Evolutionary conservation across 2,797 vertebrate species (phyloP), one percentile per base, ranked within the genome.

Genomic region (Acanthornis magna): DNA sequence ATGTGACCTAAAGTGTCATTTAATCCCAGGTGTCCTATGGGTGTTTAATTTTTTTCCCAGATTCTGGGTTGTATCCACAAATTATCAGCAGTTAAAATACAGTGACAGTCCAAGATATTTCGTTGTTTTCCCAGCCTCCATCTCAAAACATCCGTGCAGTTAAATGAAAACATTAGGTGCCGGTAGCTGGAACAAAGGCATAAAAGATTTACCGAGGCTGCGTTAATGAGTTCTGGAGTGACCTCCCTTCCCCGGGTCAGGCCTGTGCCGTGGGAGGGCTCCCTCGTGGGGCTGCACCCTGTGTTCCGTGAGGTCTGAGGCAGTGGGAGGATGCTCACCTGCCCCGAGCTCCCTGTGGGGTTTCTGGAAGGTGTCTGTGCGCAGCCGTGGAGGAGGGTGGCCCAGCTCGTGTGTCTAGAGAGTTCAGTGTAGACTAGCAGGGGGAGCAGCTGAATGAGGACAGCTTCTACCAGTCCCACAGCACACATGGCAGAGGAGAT

Each of bases 301-400:
- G 8, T 5, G 2, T 55, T n/a, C 34, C 0, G 0, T 1, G 4
- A 55, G 27, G 11, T 55, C 43, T 80, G 48, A 58, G 47, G 48
- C 76, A 53, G 18, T 0, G 0, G 43, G 45, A 80, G 72, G 36
- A 75, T 20, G 7, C 4, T 2, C 2, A 1, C 10, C 42, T 57
- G 29, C 54, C 27, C 21, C 0, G 0, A 1, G 14, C 36, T 77
- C 2, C 0, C 4, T 2, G 1, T 54, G n/a, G 16, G 8, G 5
- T 40, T 74, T 20, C 54, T 20, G 4, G 22, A 67, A n/a, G 34
- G 20, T 1, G 0, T 36, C 34, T 38, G 13, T 89, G 30, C 32
- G 29, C 26, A 71, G 34, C 25, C 11, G 0, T 21, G 32, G 72
- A 48, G 43, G 36, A 76, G 21, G 11, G 21, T 40, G 13, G 19